A percentile compares a stretch with the other conserved stretches of the same genome.
Conservation (phyloP, 2,888 invertebrate genomes). For the Drosophila subsilvestris region DNA sequence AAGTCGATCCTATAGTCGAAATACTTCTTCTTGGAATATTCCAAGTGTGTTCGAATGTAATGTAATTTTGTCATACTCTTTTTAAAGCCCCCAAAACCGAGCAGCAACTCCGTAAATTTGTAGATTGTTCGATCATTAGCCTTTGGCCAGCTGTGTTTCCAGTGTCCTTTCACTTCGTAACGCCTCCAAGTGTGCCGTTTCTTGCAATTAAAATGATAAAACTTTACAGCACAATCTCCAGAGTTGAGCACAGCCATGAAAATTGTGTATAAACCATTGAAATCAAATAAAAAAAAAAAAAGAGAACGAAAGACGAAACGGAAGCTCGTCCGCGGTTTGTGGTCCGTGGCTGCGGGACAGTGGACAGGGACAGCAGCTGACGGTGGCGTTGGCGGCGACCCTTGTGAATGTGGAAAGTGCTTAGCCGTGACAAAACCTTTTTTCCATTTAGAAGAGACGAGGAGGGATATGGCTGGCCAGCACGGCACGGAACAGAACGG, state of each 20-base stretch:
- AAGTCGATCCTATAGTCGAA: too few species aligned
- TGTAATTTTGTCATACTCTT: too few species aligned
- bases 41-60: too few species aligned
- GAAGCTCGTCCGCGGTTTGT: slow-evolving; percentile 47
- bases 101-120: neutral
- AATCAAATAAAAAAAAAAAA: slow-evolving; percentile 33
- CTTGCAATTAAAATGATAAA: slow-evolving; percentile 55
- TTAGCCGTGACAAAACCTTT: slow-evolving; percentile 77
- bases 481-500: slow-evolving; percentile 20
- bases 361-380: slow-evolving; percentile 45
- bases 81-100: slow-evolving; percentile 10
- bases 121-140: slow-evolving; percentile 34
- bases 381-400: slow-evolving; percentile 34
- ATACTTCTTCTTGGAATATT: neutral
- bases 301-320: slow-evolving; percentile 9
- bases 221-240: slow-evolving; percentile 31
- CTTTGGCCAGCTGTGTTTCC: slow-evolving; percentile 43
- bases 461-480: slow-evolving; percentile 30
- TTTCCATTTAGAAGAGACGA: slow-evolving; percentile 65
- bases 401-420: slow-evolving; percentile 67
- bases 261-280: slow-evolving; percentile 34
- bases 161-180: slow-evolving; percentile 9
- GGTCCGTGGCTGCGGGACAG: slow-evolving; percentile 32
- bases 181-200: slow-evolving; percentile 29
- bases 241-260: slow-evolving; percentile 7